Evolutionary conservation across 1,140 invertebrate genomes (phyloP), one percentile per base, ranked within the genome.

Genomic region (Ganaspis sp.): DNA sequence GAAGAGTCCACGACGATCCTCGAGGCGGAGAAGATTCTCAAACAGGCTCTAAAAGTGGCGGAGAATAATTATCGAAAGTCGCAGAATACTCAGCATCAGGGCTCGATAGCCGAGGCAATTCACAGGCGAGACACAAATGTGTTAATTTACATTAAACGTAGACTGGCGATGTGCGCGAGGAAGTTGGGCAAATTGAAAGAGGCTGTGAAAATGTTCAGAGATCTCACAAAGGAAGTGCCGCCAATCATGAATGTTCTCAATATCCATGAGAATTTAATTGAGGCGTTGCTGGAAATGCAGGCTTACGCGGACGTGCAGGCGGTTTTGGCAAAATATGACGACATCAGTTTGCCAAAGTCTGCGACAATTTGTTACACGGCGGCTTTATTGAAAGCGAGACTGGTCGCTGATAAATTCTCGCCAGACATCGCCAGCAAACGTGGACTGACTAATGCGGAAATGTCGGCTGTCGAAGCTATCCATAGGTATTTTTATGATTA

Each of bases 281-380:
- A 99, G 92, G 96, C 95, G 17, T 92, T 99, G 73, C 91, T 99
- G 73, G 98, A 99, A 92, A 96, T 98, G 94, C 97, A 98, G 90
- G 96, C 97, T 0, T 99, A 99, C 91, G 97, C 98, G 23, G 98
- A 99, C 92, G 97, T 97, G 37, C 97, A 99, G 92, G 97, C 98
- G 53, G 96, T 99, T 42, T 90, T 99, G 81, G 97, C 98, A 12
- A 98, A 98, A 91, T 99, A 99, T 90, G 98, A 99, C 91, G 98
- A 99, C 89, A 98, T 98, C 76, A 97, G 95, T 86, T 92, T 98
- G 84, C 98, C 98, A 26, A 98, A 98, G 90, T 99, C 98, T 74
- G 98, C 98, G 11, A 96, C 97, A n/a, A 97, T 99, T 82, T 98
- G 97, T 91, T 99, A 99, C 89, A 99, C 98, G 75, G 96, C 97